Evolutionary conservation across 2,113 vertebrate species (phyloP).

Genomic region (Hippocampus guttulatus): DNA sequence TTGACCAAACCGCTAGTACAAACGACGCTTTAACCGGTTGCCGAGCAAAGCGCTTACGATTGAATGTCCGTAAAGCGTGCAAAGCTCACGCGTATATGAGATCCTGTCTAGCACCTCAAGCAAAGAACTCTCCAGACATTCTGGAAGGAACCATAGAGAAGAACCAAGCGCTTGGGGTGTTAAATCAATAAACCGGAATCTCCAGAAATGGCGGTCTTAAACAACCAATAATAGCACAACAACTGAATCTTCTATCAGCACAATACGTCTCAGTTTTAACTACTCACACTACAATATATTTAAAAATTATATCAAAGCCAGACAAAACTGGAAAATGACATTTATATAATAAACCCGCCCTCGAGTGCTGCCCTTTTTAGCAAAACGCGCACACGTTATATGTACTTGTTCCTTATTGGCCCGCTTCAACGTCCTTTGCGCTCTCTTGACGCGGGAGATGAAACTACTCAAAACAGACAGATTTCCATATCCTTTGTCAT

Average conservation of each 20-base stretch:
- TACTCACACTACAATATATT: not conserved
- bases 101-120: conserved; percentile 28
- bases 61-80: not conserved
- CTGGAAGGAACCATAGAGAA: conserved; percentile 14
- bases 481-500: not conserved
- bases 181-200: fast-evolving
- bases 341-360: conserved; percentile 11
- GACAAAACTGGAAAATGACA: fast-evolving
- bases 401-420: conserved; percentile 48
- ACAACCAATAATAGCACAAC: too few species aligned
- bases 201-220: conserved; percentile 27
- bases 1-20: not conserved
- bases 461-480: not conserved
- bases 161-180: not conserved
- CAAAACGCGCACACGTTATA: conserved; percentile 22
- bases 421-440: not conserved
- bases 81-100: conserved; percentile 30
- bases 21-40: not conserved
- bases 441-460: conserved; percentile 49
- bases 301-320: not conserved
- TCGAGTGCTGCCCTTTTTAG: fast-evolving
- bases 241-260: not conserved
- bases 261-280: not conserved
- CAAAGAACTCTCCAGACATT: conserved; percentile 75
- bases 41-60: not conserved